phyloP scores from a whole-genome alignment of 1,140 invertebrate species.

The Saccostrea echinata region DNA sequence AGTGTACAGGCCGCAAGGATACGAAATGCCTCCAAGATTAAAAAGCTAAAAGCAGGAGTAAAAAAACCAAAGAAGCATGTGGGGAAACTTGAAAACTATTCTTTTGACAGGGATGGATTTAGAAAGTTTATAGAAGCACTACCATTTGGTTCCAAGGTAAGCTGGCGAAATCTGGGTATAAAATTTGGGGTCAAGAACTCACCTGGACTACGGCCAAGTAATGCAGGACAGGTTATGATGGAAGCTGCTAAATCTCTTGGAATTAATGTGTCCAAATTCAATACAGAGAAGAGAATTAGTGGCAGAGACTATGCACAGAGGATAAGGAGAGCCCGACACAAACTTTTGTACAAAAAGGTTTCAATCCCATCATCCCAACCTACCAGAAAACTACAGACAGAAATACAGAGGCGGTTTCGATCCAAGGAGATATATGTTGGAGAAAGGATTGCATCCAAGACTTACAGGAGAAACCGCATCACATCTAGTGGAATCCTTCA shows the following conservation, averaged over 20 bases:
- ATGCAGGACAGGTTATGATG: background rate
- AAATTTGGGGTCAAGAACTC: background rate
- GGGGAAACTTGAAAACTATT: background rate
- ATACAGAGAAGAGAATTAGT: background rate
- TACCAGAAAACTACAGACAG: background rate
- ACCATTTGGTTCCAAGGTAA: background rate
- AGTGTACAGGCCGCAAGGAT: background rate
- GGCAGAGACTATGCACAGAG: background rate
- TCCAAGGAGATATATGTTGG: background rate
- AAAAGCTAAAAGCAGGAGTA: background rate
- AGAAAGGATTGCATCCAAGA: background rate
- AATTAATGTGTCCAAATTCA: background rate
- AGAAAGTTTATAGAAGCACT: background rate
- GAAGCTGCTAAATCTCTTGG: background rate
- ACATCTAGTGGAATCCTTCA: background rate
- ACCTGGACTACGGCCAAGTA: background rate
- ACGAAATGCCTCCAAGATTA: background rate
- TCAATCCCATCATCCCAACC: background rate
- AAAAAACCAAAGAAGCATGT: background rate
- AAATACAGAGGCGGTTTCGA: background rate
- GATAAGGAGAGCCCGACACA: background rate
- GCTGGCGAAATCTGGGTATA: background rate
- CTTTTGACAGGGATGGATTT: background rate
- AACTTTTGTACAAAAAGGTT: background rate
- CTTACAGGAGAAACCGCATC: background rate